Base-by-base conservation (phyloP, 2,113 vertebrate species). In the Himantopus leucocephalus region DNA sequence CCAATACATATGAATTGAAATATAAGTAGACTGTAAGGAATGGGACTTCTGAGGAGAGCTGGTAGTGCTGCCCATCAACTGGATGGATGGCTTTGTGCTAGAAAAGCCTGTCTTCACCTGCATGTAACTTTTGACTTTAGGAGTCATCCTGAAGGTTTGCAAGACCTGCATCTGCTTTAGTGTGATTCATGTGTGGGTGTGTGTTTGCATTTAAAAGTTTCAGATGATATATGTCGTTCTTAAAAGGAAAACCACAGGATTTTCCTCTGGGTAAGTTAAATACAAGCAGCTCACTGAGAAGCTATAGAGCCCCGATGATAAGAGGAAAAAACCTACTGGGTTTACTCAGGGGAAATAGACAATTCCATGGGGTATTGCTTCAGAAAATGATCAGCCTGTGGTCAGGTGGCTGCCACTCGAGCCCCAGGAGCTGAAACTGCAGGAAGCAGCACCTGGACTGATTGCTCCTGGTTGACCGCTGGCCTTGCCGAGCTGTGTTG, bases 401-500 rank as follows among this genome's bases (percentile, higher is more conserved):
- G 35, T 37, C 48, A 62, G 41, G 23, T 16, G 6, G 2, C 12
- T 72, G 27, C 23, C 22, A 58, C 24, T 37, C 0, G 4, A 77
- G 32, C 10, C 30, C 43, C 1, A 5, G 41, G 48, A 73, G 41
- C 59, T 59, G 80, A 66, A 67, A 32, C 19, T 68, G 20, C 72
- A 74, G 79, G n/a, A 84, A 26, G 8, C 9, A 47, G n/a, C 1
- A 2, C 9, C 3, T 6, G 52, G 13, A 23, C 45, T 52, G 72
- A 12, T 21, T 59, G 48, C 16, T 80, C 15, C 32, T 2, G 0
- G 32, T 27, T 35, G 50, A 55, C 41, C 2, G 5, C 29, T 63
- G 53, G 41, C 8, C 11, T 72, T 4, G 12, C 27, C 0, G 5
- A 66, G 22, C 37, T 1, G 4, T n/a, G 18, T 19, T 50, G 32